Evolutionary conservation across 2,113 vertebrate genomes (phyloP), one percentile per base, ranked within the genome.

Genomic region (Myotis davidii): DNA sequence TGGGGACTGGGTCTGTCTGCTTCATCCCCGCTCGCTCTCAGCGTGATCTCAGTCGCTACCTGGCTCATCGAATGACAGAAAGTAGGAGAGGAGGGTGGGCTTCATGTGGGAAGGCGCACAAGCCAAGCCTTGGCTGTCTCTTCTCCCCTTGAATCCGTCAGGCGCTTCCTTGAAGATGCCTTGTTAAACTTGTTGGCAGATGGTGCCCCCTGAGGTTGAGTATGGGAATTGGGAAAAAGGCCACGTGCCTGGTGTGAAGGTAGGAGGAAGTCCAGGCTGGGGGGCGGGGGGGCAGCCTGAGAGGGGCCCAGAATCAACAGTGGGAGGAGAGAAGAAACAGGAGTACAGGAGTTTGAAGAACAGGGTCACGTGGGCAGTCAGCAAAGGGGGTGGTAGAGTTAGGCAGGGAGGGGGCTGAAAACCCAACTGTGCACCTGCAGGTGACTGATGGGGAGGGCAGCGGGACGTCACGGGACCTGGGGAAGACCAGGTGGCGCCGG

Each of bases 1-100:
- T 2, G 3, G 64, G 65, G 42, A 14, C 39, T 1, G 4, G 2
- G 5, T 37, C 77, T 61, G 21, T 56, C 3, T 13, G 23, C 29
- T 61, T 50, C 50, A 5, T 50, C 48, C 11, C 13, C 0, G 0
- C 9, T 0, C 61, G 0, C 9, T 0, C 61, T 91, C n/a, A 0
- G 54, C 0, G 1, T 17, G 69, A 67, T 2, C 9, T 2, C 4
- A 1, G 42, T 42, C 4, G 12, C 27, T 1, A 0, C 64, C 9
- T 3, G 18, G 25, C 21, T 42, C 39, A 18, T 16, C 0, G 32
- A 61, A 17, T 18, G 86, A 21, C 37, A 9, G n/a, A 16, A 11
- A 42, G 42, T 42, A 12, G 20, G 25, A 25, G 11, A 73, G 45
- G 84, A 74, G 69, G 18, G 9, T 2, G 70, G 70, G 18, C 9